phyloP scores from a whole-genome alignment of 2,113 vertebrate genomes.

The Podarcis muralis region DNA sequence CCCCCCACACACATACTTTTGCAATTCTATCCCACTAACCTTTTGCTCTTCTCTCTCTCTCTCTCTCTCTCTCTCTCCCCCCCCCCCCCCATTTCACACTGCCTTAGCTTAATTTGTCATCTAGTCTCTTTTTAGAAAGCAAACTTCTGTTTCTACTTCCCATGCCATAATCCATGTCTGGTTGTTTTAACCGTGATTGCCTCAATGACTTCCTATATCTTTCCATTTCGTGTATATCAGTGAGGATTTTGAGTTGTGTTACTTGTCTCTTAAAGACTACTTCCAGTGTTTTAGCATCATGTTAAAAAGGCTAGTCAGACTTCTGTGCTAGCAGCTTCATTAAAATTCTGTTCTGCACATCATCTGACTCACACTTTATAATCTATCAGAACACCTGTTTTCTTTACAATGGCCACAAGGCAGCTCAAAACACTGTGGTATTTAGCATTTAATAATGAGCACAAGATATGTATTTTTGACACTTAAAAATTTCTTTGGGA shows the following conservation, averaged over 20 bases:
- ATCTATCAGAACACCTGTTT: constrained; percentile 90
- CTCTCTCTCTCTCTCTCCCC: too few species aligned
- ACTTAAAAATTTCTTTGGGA: constrained; percentile 84
- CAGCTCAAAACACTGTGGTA: constrained; percentile 87
- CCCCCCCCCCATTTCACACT: background rate
- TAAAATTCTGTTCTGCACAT: constrained; percentile 84
- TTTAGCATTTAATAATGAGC: constrained; percentile 90
- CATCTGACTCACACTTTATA: constrained; percentile 87
- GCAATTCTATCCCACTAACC: constrained; percentile 7
- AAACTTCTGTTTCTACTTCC: background rate
- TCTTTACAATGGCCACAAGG: constrained; percentile 88
- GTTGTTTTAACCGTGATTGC: constrained; percentile 29
- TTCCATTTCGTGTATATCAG: constrained; percentile 70
- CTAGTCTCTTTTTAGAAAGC: constrained; percentile 13
- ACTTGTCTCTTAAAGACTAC: constrained; percentile 77
- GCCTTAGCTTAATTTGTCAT: constrained; percentile 8
- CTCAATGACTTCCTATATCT: constrained; percentile 65
- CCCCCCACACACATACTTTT: background rate
- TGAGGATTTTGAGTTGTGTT: constrained; percentile 71
- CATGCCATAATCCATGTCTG: constrained; percentile 38
- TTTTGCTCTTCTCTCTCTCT: background rate
- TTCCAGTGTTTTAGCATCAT: constrained; percentile 80
- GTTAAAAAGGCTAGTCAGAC: constrained; percentile 83
- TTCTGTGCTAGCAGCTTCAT: constrained; percentile 77
- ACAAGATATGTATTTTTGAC: constrained; percentile 86